Conservation (phyloP, 1,140 invertebrate species). For the Protaetia brevitarsis region DNA sequence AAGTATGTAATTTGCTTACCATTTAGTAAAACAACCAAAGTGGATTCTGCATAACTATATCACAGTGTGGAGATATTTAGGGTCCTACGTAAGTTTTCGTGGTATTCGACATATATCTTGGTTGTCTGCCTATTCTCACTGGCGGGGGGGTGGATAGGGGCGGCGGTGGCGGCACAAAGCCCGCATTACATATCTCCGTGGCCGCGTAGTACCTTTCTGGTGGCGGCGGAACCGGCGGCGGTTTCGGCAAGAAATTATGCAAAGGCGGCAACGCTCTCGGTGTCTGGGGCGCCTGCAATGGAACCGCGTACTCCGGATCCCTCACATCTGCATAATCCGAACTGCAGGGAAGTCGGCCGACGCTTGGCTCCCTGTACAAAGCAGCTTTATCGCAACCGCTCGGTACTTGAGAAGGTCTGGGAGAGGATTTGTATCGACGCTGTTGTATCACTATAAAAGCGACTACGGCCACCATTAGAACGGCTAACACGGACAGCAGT, state of each 20-base stretch:
- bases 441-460: conserved; percentile 42
- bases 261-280: conserved; percentile 37
- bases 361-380: conserved; percentile 42
- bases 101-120: conserved; percentile 39
- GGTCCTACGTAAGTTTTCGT: conserved; percentile 41
- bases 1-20: conserved; percentile 1
- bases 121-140: conserved; percentile 40
- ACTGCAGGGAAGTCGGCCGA: conserved; percentile 35
- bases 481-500: conserved; percentile 40
- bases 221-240: conserved; percentile 40
- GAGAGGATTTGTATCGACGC: conserved; percentile 39
- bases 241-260: conserved; percentile 44
- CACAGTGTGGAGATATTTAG: conserved; percentile 35
- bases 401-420: conserved; percentile 43
- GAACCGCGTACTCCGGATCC: conserved; percentile 44
- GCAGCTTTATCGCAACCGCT: conserved; percentile 43
- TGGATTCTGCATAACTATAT: conserved; percentile 28
- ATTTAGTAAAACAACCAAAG: conserved; percentile 20
- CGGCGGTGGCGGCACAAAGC: conserved; percentile 43
- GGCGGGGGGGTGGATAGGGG: conserved; percentile 43
- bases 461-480: conserved; percentile 40
- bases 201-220: conserved; percentile 45
- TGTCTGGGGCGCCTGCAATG: conserved; percentile 36
- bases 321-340: conserved; percentile 41
- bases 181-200: conserved; percentile 44